Conservation (phyloP, 2,888 invertebrate genomes). For the Mesorhabditis belari region DNA sequence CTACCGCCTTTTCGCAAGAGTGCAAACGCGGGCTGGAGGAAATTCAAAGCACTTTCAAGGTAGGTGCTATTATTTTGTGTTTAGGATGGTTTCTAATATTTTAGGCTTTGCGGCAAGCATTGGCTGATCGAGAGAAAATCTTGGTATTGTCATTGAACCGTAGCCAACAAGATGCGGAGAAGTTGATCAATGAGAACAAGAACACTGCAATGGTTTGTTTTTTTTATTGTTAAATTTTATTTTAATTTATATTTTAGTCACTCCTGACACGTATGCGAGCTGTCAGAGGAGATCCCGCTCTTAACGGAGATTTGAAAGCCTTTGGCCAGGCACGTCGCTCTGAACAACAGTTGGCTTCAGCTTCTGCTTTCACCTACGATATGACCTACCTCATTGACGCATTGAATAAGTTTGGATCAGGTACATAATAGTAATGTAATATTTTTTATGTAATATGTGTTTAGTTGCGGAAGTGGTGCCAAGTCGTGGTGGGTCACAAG, state of each 20-base stretch:
- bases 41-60: background rate
- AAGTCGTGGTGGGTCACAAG: background rate
- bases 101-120: conserved; percentile 17
- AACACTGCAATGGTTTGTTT: background rate
- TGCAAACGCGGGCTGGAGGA: background rate
- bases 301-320: background rate
- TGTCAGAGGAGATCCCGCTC: background rate
- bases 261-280: background rate
- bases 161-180: background rate
- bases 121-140: conserved; percentile 19
- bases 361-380: conserved; percentile 7
- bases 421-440: conserved; percentile 2
- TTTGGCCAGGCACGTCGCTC: background rate
- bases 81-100: no score
- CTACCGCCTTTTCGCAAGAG: background rate
- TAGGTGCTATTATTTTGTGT: no score
- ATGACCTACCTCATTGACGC: conserved; percentile 3
- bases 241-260: background rate
- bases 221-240: background rate
- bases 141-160: conserved; percentile 2
- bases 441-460: background rate
- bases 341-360: background rate
- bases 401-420: conserved; percentile 4
- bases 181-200: background rate
- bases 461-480: background rate